Base-by-base conservation (phyloP, 1,140 invertebrate genomes). In the Tetraneura akinire region DNA sequence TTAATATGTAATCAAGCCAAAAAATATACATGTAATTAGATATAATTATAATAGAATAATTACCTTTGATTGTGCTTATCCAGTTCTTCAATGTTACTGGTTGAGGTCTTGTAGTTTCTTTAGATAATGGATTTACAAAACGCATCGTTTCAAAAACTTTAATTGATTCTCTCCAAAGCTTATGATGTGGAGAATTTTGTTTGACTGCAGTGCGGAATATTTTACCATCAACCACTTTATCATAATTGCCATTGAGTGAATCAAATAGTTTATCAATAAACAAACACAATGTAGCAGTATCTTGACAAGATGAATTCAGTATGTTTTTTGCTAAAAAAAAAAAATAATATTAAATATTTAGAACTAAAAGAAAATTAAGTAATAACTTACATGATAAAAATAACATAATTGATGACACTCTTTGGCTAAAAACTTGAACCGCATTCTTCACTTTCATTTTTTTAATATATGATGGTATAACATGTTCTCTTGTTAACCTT, bases 161-260 rank as follows among this genome's bases (percentile, higher is more conserved):
- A 11, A 55, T 21, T 11, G 53, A 55, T 23, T 55, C 53, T 55
- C 21, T 55, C 53, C 53, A 55, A 10, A 55, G 9, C 53, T 55
- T 18, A 21, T 55, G 53, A 55, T 55, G 53, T 10, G 53, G 53
- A 23, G 53, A 55, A 55, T 55, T 55, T 13, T n/a, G 0, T 55
- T 55, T 55, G 8, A 55, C 51, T n/a, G 51, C 21, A 11, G 60
- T 64, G 18, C 60, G 14, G 18, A 32, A 64, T 16, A 64, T 64
- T 64, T 64, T 64, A 18, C 60, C 60, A 32, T 64, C 60, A 18
- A 37, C 14, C 18, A 64, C 16, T 64, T 64, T 64, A 11, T 64
- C 14, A 11, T 32, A 32, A 32, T 29, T 32, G 8, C 60, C 60
- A 64, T 64, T 64, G 0, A 64, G 14, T 62, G 57, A 62, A 16